A percentile compares a stretch with the other conserved stretches of the same genome.
phyloP scores from a whole-genome alignment of 2,797 vertebrate species.

The Enteromius thamalakanensis region DNA sequence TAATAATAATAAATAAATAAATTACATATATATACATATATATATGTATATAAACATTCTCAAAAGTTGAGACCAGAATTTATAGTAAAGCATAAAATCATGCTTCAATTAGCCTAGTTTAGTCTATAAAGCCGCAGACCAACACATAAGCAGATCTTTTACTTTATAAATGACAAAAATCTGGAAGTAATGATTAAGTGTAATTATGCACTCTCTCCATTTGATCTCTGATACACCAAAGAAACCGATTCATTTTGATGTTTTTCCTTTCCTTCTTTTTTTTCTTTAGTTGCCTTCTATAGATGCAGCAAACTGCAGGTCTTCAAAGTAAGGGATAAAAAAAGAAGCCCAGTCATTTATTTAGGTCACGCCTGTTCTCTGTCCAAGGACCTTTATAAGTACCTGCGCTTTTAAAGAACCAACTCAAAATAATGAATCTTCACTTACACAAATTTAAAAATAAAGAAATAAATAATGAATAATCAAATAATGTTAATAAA shows the following conservation, averaged over 20 bases:
- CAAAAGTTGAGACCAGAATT: background rate
- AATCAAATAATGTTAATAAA: too few species aligned
- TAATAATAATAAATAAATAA: too few species aligned
- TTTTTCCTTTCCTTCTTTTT: conserved; percentile 1
- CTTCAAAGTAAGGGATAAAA: conserved; percentile 10
- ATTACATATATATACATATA: too few species aligned
- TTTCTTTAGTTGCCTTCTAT: background rate
- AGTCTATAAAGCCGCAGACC: background rate
- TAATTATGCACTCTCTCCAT: background rate
- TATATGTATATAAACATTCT: too few species aligned
- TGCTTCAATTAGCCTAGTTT: background rate
- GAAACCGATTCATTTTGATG: conserved; percentile 3
- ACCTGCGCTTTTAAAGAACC: conserved; percentile 5
- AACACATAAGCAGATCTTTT: background rate
- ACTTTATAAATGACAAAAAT: background rate
- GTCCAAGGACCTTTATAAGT: conserved; percentile 9
- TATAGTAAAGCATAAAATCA: background rate
- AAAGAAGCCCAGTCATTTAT: conserved; percentile 13
- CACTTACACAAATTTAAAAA: background rate
- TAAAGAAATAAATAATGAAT: too few species aligned
- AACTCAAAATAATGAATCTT: background rate
- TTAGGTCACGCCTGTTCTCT: conserved; percentile 1
- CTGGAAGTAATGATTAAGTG: background rate
- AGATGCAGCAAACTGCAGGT: background rate
- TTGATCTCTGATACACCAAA: conserved; percentile 7